phyloP scores from a whole-genome alignment of 2,888 invertebrate genomes.

The Sesia apiformis region DNA sequence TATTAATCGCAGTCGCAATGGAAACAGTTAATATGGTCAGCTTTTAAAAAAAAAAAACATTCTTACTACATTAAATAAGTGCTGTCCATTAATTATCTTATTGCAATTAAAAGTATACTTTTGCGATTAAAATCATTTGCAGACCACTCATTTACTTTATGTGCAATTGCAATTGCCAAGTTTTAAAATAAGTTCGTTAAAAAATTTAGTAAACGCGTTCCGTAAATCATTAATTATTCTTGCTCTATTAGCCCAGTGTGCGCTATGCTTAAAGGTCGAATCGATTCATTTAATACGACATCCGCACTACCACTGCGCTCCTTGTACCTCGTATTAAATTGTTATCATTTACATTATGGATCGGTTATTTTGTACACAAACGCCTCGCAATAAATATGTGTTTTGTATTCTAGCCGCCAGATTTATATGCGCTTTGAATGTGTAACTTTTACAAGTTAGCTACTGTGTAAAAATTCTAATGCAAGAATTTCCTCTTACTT shows the following conservation, averaged over 20 bases:
- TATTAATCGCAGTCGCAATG: too few species aligned
- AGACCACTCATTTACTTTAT: too few species aligned
- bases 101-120: too few species aligned
- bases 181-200: not conserved
- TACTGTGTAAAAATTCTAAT: too few species aligned
- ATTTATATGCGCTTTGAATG: not conserved
- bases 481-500: too few species aligned
- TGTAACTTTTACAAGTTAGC: not conserved
- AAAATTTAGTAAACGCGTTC: not conserved
- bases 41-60: too few species aligned
- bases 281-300: conserved; percentile 29
- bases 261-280: conserved; percentile 28
- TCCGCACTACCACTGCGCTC: conserved; percentile 30
- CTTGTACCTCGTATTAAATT: conserved; percentile 42
- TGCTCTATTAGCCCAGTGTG: conserved; percentile 11
- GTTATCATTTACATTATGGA: conserved; percentile 61
- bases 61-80: too few species aligned
- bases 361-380: conserved; percentile 53
- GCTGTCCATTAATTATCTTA: too few species aligned
- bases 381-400: conserved; percentile 33
- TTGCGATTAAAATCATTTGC: too few species aligned
- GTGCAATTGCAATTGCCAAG: not conserved
- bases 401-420: conserved; percentile 14
- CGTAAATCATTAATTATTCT: not conserved
- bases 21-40: too few species aligned